Evolutionary conservation across 2,888 invertebrate species (phyloP).

Genomic region (Iselma pallidipennis): DNA sequence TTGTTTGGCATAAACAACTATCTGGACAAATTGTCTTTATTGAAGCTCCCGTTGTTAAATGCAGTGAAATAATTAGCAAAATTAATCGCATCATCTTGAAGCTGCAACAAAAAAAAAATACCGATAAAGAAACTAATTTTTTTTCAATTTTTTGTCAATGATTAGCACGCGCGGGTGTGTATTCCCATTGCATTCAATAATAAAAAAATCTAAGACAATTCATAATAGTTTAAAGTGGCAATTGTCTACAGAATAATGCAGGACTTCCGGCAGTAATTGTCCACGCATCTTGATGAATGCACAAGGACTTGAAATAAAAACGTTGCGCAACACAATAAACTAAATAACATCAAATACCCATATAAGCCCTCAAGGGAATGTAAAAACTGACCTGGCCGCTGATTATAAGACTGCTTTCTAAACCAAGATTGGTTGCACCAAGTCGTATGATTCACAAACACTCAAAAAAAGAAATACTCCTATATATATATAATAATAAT

Average conservation of each 20-base stretch:
- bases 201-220: slow-evolving; percentile 18
- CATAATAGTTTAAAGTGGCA: slow-evolving; percentile 33
- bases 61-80: slow-evolving; percentile 27
- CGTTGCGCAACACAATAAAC: slow-evolving; percentile 13
- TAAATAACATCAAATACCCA: slow-evolving; percentile 7
- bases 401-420: slow-evolving; percentile 32
- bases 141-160: slow-evolving; percentile 13
- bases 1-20: slow-evolving; percentile 60
- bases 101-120: slow-evolving; percentile 34
- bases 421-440: slow-evolving; percentile 32
- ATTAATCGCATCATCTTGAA: slow-evolving; percentile 35
- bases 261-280: slow-evolving; percentile 42
- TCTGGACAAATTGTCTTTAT: slow-evolving; percentile 56
- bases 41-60: slow-evolving; percentile 37
- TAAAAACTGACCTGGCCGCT: neutral
- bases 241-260: slow-evolving; percentile 43
- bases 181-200: slow-evolving; percentile 32
- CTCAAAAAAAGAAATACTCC: neutral
- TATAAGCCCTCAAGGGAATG: neutral
- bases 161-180: slow-evolving; percentile 24
- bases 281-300: slow-evolving; percentile 38
- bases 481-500: neutral
- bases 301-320: slow-evolving; percentile 28
- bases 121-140: slow-evolving; percentile 16
- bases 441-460: slow-evolving; percentile 37